Base-by-base conservation (phyloP, 1,140 invertebrate species). In the Melitaea cinxia region DNA sequence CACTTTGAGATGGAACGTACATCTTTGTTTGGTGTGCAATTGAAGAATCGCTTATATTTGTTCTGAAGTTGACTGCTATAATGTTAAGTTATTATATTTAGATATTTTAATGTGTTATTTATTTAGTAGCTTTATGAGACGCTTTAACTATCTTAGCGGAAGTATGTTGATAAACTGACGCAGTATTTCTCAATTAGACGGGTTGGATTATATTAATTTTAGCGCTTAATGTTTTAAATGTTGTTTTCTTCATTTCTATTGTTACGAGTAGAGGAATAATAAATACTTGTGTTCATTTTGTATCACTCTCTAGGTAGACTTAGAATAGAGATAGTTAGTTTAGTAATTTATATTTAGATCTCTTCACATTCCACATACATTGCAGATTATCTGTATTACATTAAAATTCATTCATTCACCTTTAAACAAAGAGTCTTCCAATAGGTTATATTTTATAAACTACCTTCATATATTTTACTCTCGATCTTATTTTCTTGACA, bases 21-120 rank as follows among this genome's bases (percentile, higher is more conserved):
- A 33, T 49, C 39, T 35, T 45, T 30, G 55, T 65, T 65, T 42
- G 33, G 19, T 59, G 63, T 50, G 23, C 33, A 58, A 28, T 64
- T 64, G 30, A 55, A 56, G 24, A 30, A 65, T 64, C 28, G 64
- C 68, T 70, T 73, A 63, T 76, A 80, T 85, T 82, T 77, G 80
- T 89, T 85, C 83, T 68, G 67, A 84, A 82, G 86, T 89, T 88
- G 81, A 87, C 78, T 82, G 83, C 86, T 86, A 54, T 84, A 82
- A 87, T 83, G 85, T 91, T 90, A 88, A 88, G 84, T 91, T 91
- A 86, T 88, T 86, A 83, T 88, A 85, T 86, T 89, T 82, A 83
- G 82, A 91, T 89, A 89, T 91, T 89, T 85, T 89, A 89, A 88
- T 75, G 80, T 84, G 88, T 89, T 91, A 89, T 89, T 91, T 89